These are phyloP conservation scores for Enteromius trimaculatus DNA, from an alignment of 2,797 vertebrate species.

Conservation along the genomic window DNA sequence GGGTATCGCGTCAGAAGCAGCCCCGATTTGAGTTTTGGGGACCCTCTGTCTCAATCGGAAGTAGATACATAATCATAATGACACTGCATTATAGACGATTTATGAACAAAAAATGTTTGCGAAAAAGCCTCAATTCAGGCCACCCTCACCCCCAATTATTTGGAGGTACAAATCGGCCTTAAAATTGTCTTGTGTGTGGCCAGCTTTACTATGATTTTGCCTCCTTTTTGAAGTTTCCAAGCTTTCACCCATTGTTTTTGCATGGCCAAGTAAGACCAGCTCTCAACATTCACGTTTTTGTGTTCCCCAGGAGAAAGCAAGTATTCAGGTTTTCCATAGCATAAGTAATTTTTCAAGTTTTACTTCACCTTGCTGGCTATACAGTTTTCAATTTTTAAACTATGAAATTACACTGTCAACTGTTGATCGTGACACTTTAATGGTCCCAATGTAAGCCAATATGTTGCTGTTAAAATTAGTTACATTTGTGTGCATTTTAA, in stretches of 20 bases:
- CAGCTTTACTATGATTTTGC: not conserved
- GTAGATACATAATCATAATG: too few relatives aligned
- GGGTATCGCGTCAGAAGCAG: too few relatives aligned
- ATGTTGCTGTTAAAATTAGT: conserved; percentile 3
- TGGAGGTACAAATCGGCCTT: too few relatives aligned
- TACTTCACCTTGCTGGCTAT: not conserved
- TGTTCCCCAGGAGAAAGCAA: not conserved
- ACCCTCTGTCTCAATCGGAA: too few relatives aligned
- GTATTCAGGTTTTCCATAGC: not conserved
- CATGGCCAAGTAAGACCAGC: not conserved
- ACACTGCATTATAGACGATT: too few relatives aligned
- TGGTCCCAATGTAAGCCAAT: not conserved
- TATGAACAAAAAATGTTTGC: too few relatives aligned
- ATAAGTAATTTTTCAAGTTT: not conserved
- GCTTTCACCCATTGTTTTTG: not conserved
- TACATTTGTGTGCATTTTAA: conserved; percentile 7
- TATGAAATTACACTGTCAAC: conserved; percentile 13
- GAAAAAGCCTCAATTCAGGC: too few relatives aligned
- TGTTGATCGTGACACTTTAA: conserved; percentile 1
- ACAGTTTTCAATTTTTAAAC: not conserved
- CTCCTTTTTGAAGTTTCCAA: not conserved
- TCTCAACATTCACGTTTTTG: not conserved
- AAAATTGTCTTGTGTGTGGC: too few relatives aligned
- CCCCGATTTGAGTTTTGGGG: too few relatives aligned
- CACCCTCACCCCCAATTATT: too few relatives aligned